phyloP scores from a whole-genome alignment of 2,797 vertebrate species.

The Jordanella pulchra region DNA sequence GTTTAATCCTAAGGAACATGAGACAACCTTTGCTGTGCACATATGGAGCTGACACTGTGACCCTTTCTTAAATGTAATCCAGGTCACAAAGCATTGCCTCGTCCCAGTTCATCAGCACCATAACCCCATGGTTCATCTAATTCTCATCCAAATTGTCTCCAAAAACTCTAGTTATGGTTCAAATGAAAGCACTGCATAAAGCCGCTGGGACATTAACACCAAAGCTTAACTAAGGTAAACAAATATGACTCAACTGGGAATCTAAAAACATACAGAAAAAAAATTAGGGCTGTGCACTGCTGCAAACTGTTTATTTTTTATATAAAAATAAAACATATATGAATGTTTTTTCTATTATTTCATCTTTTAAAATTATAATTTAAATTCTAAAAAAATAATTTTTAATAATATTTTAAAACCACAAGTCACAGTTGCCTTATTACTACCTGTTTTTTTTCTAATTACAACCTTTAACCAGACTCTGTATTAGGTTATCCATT shows the following conservation, averaged over 20 bases:
- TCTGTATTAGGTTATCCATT: slow-evolving; percentile 6
- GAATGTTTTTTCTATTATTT: slow-evolving; percentile 9
- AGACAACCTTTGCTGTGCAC: background rate
- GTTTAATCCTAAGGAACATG: background rate
- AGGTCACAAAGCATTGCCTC: slow-evolving; percentile 63
- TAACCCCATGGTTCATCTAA: slow-evolving; percentile 32
- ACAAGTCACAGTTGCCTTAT: background rate
- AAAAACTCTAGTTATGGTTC: slow-evolving; percentile 17
- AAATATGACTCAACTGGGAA: slow-evolving; percentile 33
- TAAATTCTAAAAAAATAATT: background rate
- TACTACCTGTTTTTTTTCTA: slow-evolving; percentile 36
- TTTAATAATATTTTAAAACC: slow-evolving; percentile 20
- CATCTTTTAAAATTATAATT: background rate
- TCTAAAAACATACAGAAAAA: slow-evolving; percentile 7
- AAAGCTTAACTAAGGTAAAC: slow-evolving; percentile 29
- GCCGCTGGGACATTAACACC: slow-evolving; percentile 23
- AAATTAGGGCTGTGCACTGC: background rate
- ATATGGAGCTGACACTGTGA: slow-evolving; percentile 26
- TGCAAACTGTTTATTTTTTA: slow-evolving; percentile 6
- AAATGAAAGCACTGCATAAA: slow-evolving; percentile 6
- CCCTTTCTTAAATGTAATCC: slow-evolving; percentile 51
- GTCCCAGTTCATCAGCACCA: slow-evolving; percentile 48
- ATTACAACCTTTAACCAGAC: slow-evolving; percentile 59
- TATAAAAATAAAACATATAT: background rate
- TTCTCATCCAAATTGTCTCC: slow-evolving; percentile 38